phyloP scores from a whole-genome alignment of 1,140 invertebrate species.

The Leptonema lineaticorne region DNA sequence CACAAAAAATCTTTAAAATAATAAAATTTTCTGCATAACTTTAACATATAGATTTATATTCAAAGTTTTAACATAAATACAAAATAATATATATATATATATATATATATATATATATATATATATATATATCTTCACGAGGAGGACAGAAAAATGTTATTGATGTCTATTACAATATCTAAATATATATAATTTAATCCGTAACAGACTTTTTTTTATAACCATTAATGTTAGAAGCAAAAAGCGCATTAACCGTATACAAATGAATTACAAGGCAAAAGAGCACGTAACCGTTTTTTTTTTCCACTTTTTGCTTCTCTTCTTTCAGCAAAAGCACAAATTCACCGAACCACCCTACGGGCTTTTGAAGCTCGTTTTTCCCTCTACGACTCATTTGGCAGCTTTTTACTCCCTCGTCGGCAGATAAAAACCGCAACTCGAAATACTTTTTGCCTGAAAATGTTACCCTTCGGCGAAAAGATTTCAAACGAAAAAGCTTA shows the following conservation, averaged over 20 bases:
- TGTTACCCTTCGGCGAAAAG: constrained; percentile 27
- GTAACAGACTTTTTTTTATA: not conserved
- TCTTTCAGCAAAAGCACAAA: constrained; percentile 14
- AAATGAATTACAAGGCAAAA: constrained; percentile 28
- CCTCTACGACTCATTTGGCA: constrained; percentile 28
- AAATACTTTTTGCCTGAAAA: constrained; percentile 36
- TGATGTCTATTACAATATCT: too few species aligned
- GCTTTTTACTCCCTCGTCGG: constrained; percentile 20
- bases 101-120: too few species aligned
- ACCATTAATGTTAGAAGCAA: not conserved
- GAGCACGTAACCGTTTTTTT: constrained; percentile 18
- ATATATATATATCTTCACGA: too few species aligned
- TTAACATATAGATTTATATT: too few species aligned
- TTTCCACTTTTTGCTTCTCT: not conserved
- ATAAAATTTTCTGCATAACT: too few species aligned
- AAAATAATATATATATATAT: too few species aligned
- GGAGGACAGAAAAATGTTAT: too few species aligned
- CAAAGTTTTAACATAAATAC: too few species aligned
- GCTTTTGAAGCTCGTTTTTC: constrained; percentile 28
- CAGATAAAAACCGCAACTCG: constrained; percentile 33
- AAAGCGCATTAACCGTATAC: constrained; percentile 15
- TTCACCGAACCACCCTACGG: constrained; percentile 26
- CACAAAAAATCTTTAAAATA: too few species aligned
- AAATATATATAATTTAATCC: not conserved
- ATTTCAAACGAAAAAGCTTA: constrained; percentile 46